A percentile compares a stretch with the other conserved stretches of the same genome.
phyloP scores from a whole-genome alignment of 2,888 invertebrate genomes.

The Ischnus inquisitorius region DNA sequence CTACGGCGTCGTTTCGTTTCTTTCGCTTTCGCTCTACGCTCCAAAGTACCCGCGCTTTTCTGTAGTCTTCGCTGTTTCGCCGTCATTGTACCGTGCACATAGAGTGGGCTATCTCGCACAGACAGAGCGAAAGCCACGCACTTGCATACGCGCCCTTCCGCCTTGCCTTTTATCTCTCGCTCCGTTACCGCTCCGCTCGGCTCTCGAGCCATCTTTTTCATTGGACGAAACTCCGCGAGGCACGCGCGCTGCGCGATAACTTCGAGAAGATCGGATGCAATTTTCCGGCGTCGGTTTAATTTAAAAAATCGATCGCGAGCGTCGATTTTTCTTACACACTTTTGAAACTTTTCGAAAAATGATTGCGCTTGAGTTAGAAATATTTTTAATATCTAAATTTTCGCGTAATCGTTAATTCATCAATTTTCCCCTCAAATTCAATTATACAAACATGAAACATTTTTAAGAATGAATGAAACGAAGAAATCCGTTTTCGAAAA shows the following conservation, averaged over 20 bases:
- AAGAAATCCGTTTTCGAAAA: too few species aligned
- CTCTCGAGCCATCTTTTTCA: background rate
- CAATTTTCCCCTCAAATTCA: background rate
- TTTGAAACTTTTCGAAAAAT: background rate
- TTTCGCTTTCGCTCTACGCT: conserved; percentile 3
- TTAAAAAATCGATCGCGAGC: background rate
- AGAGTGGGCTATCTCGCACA: too few species aligned
- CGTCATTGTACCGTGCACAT: background rate
- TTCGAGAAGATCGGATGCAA: background rate
- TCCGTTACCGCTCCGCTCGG: background rate
- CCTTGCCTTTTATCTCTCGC: background rate
- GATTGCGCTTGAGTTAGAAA: background rate
- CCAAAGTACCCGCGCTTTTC: conserved; percentile 14
- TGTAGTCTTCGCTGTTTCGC: conserved; percentile 6
- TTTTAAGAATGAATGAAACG: too few species aligned
- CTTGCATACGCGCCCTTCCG: too few species aligned
- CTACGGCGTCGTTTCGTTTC: background rate
- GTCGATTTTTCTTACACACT: background rate
- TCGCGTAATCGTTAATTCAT: background rate
- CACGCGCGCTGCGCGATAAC: background rate
- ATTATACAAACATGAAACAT: too few species aligned
- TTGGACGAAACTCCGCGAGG: background rate
- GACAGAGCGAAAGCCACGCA: too few species aligned
- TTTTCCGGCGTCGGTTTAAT: background rate
- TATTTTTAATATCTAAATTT: background rate